Percentiles rank a stretch among this genome's conserved stretches.
Evolutionary conservation across 1,140 invertebrate genomes (phyloP).

Genomic region (Streblospio benedicti): DNA sequence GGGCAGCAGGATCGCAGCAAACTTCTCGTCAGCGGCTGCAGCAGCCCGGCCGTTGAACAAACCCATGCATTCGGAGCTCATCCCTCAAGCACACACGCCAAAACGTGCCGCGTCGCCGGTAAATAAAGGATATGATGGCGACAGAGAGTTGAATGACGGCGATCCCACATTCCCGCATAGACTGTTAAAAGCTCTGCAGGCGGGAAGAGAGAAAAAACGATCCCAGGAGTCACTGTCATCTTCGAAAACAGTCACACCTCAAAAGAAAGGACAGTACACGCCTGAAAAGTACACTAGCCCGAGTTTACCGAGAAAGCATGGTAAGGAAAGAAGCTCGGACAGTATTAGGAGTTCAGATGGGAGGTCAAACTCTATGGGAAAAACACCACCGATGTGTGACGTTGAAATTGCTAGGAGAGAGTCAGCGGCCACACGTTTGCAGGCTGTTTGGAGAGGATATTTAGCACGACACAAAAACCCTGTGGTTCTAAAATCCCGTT

Average conservation of each 20-base stretch:
- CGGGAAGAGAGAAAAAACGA: not conserved
- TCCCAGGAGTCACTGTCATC: not conserved
- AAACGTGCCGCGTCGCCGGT: not conserved
- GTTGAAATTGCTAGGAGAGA: conserved; percentile 7
- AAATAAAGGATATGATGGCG: not conserved
- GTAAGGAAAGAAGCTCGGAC: conserved; percentile 14
- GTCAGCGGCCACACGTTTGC: conserved; percentile 66
- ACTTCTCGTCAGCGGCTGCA: not conserved
- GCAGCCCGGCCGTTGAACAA: no score
- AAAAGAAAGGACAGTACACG: not conserved
- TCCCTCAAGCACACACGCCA: not conserved
- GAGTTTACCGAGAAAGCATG: conserved; percentile 6
- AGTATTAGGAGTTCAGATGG: conserved; percentile 6
- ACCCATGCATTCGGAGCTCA: conserved; percentile 7
- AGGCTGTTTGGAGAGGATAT: conserved; percentile 80
- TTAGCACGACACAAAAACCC: conserved; percentile 67
- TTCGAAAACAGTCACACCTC: no score
- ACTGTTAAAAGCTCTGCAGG: not conserved
- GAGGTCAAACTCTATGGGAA: conserved; percentile 16
- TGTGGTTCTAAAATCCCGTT: conserved; percentile 62
- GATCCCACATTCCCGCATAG: not conserved
- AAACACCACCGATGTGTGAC: conserved; percentile 6
- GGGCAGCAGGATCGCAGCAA: not conserved
- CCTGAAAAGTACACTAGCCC: conserved; percentile 1
- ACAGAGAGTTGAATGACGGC: not conserved